phyloP scores from a whole-genome alignment of 2,888 invertebrate species.

The Alentia gelatinosa region DNA sequence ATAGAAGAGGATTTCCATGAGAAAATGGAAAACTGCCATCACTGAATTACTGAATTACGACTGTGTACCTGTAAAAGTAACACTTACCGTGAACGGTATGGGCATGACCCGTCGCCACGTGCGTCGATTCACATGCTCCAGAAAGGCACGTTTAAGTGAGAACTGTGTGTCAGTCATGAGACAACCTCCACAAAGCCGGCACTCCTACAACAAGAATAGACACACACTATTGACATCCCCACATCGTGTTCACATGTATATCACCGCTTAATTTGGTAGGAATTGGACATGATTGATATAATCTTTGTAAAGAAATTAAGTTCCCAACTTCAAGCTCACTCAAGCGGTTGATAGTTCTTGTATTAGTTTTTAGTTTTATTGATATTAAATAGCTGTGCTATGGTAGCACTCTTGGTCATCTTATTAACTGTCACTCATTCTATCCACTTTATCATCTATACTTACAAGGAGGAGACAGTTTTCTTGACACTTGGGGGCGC shows the following conservation, averaged over 20 bases:
- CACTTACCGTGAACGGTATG: conserved; percentile 80
- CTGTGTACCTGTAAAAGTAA: not conserved
- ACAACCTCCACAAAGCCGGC: conserved; percentile 90
- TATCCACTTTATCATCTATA: no score
- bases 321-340: not conserved
- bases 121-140: conserved; percentile 90
- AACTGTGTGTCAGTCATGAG: conserved; percentile 84
- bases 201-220: conserved; percentile 81
- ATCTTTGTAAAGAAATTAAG: no score
- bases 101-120: conserved; percentile 92
- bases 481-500: conserved; percentile 81
- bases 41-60: not conserved
- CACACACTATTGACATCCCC: no score
- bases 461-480: conserved; percentile 84
- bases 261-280: no score
- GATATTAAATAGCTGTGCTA: no score
- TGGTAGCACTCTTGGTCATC: no score
- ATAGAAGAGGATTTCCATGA: not conserved
- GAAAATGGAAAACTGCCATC: not conserved
- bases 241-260: no score
- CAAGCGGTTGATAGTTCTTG: no score
- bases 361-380: no score
- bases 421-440: no score
- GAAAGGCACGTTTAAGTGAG: conserved; percentile 86
- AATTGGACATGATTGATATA: not conserved